A percentile compares a stretch with the other conserved stretches of the same genome.
These are phyloP conservation scores for Choloepus didactylus DNA, from an alignment of 2,797 vertebrate species.

Conservation along the genomic window DNA sequence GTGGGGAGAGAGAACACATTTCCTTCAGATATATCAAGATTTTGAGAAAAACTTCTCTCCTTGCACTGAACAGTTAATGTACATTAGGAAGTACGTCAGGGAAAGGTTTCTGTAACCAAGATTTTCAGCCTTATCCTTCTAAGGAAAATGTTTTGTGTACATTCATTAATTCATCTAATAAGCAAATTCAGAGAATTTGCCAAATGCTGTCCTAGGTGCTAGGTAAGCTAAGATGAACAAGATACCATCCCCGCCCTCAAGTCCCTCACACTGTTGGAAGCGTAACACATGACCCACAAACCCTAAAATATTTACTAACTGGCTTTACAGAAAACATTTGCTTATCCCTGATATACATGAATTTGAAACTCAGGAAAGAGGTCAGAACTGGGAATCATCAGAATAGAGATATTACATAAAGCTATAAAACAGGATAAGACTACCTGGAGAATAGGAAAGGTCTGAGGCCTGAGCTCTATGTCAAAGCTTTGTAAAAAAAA, in stretches of 20 bases:
- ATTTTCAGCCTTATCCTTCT: not conserved
- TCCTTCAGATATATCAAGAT: not conserved
- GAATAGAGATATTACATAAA: not conserved
- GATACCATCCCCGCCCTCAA: not conserved
- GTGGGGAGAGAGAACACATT: not conserved
- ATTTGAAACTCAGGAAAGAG: not conserved
- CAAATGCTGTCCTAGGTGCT: not conserved
- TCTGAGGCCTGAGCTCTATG: not conserved
- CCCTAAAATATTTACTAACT: not conserved
- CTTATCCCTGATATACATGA: not conserved
- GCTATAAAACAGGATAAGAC: not conserved
- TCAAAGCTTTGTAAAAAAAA: not conserved
- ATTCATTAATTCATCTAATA: not conserved
- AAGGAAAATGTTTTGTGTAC: not conserved
- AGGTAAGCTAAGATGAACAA: not conserved
- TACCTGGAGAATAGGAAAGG: not conserved
- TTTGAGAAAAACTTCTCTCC: not conserved
- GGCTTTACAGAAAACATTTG: not conserved
- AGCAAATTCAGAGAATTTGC: conserved; percentile 28
- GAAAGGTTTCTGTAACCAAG: not conserved
- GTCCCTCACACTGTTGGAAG: not conserved
- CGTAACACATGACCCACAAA: not conserved
- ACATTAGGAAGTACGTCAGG: not conserved
- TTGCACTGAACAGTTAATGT: not conserved
- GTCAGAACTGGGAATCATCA: not conserved